Evolutionary conservation across 1,140 invertebrate species (phyloP), one percentile per base, ranked within the genome.

Genomic region (Ceratosolen solmsi): DNA sequence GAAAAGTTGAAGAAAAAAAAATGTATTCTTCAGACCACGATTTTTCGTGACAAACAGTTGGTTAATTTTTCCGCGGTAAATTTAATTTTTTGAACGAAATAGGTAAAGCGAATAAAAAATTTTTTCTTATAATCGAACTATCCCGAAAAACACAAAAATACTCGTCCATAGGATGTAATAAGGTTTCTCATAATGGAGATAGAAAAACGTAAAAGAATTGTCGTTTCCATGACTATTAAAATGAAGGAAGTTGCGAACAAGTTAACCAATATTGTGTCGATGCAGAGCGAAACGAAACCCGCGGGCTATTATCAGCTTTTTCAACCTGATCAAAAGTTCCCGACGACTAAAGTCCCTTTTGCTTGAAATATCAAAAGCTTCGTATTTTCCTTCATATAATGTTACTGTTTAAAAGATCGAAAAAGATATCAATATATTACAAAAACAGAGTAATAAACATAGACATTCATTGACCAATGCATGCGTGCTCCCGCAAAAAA

Each of bases 311-410:
- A 60, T 5, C 36, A 76, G 56, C 73, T 58, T 27, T 27, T 17
- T 33, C n/a, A 17, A 41, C 51, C 60, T 58, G 15, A 76, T 49
- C 58, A 65, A 77, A 65, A 65, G 38, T 41, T 77, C 17, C 4
- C 25, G 27, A 17, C 8, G 22, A 41, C 41, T 58, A n/a, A 60
- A 38, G 3, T 60, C 25, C 60, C 41, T 77, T 77, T 65, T 17
- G 41, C 75, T 77, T 49, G 65, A 65, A 77, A 77, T 75, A 75
- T 76, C 73, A 76, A 51, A 76, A 76, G 56, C 49, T 54, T 25
- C 33, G 15, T 38, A 33, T 30, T 4, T 46, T 70, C 17, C 22
- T 70, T 70, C 51, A 70, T 46, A 25, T 46, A 5, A 17, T 27
- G 8, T 70, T 65, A 15, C 17, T 70, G 33, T 41, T 70, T 46